A percentile compares a stretch with the other conserved stretches of the same genome.
Conservation (phyloP, 1,140 invertebrate genomes). For the Odontomachus brunneus region DNA sequence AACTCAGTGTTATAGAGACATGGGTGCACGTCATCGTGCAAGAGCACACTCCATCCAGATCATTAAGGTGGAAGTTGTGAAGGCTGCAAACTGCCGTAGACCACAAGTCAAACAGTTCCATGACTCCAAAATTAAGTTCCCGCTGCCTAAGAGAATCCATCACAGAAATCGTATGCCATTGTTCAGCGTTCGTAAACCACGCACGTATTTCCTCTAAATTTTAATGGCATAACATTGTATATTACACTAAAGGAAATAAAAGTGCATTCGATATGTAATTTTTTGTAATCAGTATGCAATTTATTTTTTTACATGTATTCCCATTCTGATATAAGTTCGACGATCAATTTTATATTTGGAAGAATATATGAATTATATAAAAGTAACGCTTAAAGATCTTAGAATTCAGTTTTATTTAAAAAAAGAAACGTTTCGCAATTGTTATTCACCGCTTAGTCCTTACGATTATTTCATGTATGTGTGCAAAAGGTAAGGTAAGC, state of each 20-base stretch:
- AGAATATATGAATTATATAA: too few relatives aligned
- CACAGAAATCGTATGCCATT: constrained; percentile 92
- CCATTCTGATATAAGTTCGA: neutral
- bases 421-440: too few relatives aligned
- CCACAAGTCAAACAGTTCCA: constrained; percentile 99
- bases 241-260: constrained; percentile 68
- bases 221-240: constrained; percentile 37
- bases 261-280: constrained; percentile 33
- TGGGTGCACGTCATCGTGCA: constrained; percentile 99
- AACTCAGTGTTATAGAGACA: constrained; percentile 99
- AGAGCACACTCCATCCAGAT: constrained; percentile 99
- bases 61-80: constrained; percentile 97
- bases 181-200: constrained; percentile 95
- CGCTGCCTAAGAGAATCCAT: constrained; percentile 96
- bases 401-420: too few relatives aligned
- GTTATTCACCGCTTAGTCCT: too few relatives aligned
- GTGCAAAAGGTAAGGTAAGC: too few relatives aligned
- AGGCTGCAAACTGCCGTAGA: constrained; percentile 94
- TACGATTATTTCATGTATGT: neutral
- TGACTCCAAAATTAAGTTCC: constrained; percentile 98
- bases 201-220: constrained; percentile 95
- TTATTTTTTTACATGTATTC: neutral
- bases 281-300: too few relatives aligned
- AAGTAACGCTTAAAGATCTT: too few relatives aligned
- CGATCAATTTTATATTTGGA: neutral